Base-by-base conservation (phyloP, 1,140 invertebrate genomes). In the Nomia melanderi region DNA sequence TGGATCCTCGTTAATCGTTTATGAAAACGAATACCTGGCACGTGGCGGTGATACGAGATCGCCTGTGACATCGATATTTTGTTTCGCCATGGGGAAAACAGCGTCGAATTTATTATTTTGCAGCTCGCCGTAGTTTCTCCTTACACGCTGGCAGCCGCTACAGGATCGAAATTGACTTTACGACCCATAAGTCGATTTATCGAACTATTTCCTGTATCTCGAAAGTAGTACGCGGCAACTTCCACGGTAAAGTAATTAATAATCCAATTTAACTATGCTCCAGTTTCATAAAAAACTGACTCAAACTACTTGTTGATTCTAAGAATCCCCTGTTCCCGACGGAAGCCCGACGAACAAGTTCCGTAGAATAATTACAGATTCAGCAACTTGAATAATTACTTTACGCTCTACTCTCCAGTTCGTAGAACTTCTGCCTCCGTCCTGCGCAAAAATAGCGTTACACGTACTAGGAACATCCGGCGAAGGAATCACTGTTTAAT, bases 271-370 rank as follows among this genome's bases (percentile, higher is more conserved):
- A 31, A 50, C 33, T n/a, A 20, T 23, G 25, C 53, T 36, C 31
- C 17, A 17, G 5, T 54, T 64, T 31, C 23, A 62, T n/a, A 73
- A 64, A 73, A 27, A 50, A 8, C 39, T 23, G 8, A 20, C 31
- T 25, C n/a, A 73, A 31, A 14, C 44, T 73, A 54, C 44, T 73
- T 73, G 59, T 73, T 53, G 44, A 73, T 53, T 53, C 59, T 8
- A 33, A 2, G 31, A 33, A 23, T 31, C 20, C 31, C 8, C 31
- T 3, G 57, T 3, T 11, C 5, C n/a, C 17, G 2, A n/a, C 3
- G 2, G 20, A 59, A 20, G 29, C 27, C 36, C 14, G 3, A 20
- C 20, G 17, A 36, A 59, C 31, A 5, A 59, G 20, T 8, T 33
- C 14, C 5, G 31, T 23, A 6, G 17, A 20, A 11, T 59, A 59